A percentile compares a stretch with the other conserved stretches of the same genome.
Evolutionary conservation across 2,113 vertebrate genomes (phyloP).

Genomic region (Poeciliopsis prolifica): DNA sequence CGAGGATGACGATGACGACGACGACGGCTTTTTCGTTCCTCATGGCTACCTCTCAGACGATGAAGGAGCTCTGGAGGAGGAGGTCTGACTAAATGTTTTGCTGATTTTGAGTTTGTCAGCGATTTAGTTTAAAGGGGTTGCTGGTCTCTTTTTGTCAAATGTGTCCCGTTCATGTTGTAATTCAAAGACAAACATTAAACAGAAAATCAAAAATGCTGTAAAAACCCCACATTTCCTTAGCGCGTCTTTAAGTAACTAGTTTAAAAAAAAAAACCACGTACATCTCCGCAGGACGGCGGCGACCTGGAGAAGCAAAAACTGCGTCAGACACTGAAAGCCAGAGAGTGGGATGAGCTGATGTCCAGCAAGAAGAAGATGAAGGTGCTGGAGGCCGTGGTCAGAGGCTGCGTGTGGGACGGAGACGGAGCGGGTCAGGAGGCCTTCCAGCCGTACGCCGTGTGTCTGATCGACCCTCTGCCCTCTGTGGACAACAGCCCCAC

Average conservation of each 20-base stretch:
- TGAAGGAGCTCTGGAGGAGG: slow-evolving; percentile 90
- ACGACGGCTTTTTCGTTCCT: slow-evolving; percentile 97
- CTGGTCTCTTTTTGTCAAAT: not conserved
- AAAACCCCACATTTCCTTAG: not conserved
- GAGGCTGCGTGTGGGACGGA: slow-evolving; percentile 88
- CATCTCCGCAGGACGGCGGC: slow-evolving; percentile 79
- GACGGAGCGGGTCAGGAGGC: slow-evolving; percentile 58
- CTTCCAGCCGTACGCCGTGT: slow-evolving; percentile 82
- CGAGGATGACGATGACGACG: slow-evolving; percentile 90
- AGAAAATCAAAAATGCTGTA: not conserved
- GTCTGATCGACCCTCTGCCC: slow-evolving; percentile 78
- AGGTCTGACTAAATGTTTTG: slow-evolving; percentile 56
- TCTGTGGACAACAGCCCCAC: slow-evolving; percentile 80
- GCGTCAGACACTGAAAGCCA: slow-evolving; percentile 91
- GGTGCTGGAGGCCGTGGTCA: slow-evolving; percentile 85
- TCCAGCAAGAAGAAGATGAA: slow-evolving; percentile 90
- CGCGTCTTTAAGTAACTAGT: not conserved
- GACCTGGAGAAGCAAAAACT: slow-evolving; percentile 94
- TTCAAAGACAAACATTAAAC: not conserved
- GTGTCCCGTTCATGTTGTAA: not conserved
- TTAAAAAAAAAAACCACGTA: not conserved
- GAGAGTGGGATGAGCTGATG: slow-evolving; percentile 96
- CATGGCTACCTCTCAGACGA: slow-evolving; percentile 98
- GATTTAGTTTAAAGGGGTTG: not conserved
- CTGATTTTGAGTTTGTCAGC: not conserved